Evolutionary conservation across 1,140 invertebrate genomes (phyloP), one percentile per base, ranked within the genome.

Genomic region (Leptinotarsa defecta): DNA sequence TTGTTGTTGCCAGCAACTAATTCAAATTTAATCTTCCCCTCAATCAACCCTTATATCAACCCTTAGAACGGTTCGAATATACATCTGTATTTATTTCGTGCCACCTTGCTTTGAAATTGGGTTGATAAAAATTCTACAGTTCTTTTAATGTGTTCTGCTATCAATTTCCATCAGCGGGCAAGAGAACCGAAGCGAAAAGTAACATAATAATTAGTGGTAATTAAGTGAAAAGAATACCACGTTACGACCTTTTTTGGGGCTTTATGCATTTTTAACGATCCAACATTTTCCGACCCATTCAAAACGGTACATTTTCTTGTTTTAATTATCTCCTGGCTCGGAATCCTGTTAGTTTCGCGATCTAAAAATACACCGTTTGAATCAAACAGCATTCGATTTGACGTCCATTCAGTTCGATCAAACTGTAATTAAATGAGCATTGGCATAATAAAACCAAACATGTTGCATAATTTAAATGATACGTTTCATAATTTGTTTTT

Each of bases 161-260:
- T 57, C 52, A 15, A 17, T 57, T 57, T 5, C n/a, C 52, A 57
- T 57, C 52, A 57, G 13, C 52, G 15, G 4, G 15, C 4, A 57
- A 19, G 52, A 57, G 52, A 57, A 57, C n/a, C 17, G 13, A 57
- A 17, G 52, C 52, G 52, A 57, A 57, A 57, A 57, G 15, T 19
- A 57, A 57, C 52, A 57, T 57, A 57, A 57, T 57, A 57, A 57
- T 57, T 57, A 57, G 15, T 19, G n/a, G 52, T 57, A 57, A 57
- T 57, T 57, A 57, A 57, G 52, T 57, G 17, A 19, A 57, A 57
- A 57, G 4, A 57, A 57, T 5, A 19, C 52, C 52, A 5, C n/a
- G n/a, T 57, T 57, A 57, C 52, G 52, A 19, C 52, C 52, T 57
- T 19, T 57, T 57, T 57, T 17, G 52, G n/a, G 17, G 15, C 17